Evolutionary conservation across 2,888 invertebrate species (phyloP), one percentile per base, ranked within the genome.

Genomic region (Caenorhabditis sinica): DNA sequence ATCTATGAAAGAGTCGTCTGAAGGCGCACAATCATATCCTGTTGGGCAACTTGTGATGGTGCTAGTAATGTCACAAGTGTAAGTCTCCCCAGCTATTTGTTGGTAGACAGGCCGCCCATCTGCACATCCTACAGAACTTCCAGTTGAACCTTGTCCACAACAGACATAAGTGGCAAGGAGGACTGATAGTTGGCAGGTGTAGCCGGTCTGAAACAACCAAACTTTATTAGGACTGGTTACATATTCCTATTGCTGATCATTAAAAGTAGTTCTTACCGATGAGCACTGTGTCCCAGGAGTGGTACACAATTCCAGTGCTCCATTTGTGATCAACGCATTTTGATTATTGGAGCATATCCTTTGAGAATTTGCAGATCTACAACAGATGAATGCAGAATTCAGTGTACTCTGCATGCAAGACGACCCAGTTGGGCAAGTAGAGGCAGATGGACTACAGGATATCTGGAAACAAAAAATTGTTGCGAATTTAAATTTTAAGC

Each of bases 21-120:
- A 91, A 0, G 79, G 79, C 0, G 90, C 85, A 85, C 92, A 92
- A 25, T 89, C 90, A 72, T 90, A 91, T 17, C 86, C 87, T 13
- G 89, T 77, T 15, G 92, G 92, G 74, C 92, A 92, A 8, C 80
- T 76, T 51, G 88, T 84, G 20, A 89, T 82, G 0, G 86, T 36
- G 30, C 61, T 76, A 2, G 81, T 69, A n/a, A 85, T 77, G 5
- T 82, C 82, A 53, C 82, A 90, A 4, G 87, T 83, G 58, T 89
- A 92, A 0, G 90, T 90, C 36, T 83, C 79, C 0, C 91, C 90
- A 8, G 88, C 76, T 30, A 87, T 88, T 72, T 90, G 90, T n/a
- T 84, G 79, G 40, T 91, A 92, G 0, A 91, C 90, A 40, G 90
- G 89, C 43, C 90, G 76, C 36, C 92, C 91, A 81, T 92, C 91